phyloP scores from a whole-genome alignment of 2,888 invertebrate species.

The Lordiphosa andalusiaca region DNA sequence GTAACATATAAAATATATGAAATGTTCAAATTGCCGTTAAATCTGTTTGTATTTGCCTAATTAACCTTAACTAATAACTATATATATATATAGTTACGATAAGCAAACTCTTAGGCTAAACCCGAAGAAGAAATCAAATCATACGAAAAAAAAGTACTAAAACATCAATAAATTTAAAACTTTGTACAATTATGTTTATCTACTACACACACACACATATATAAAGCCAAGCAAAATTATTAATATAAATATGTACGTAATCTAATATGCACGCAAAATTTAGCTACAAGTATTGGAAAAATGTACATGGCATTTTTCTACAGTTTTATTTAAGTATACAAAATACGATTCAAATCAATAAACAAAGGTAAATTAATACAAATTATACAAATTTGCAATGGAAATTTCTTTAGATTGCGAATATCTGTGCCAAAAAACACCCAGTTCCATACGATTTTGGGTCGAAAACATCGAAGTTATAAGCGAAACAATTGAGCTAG shows the following conservation, averaged over 20 bases:
- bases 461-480: too few species aligned
- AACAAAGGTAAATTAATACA: conserved; percentile 33
- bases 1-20: conserved; percentile 20
- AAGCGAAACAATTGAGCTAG: too few species aligned
- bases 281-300: conserved; percentile 56
- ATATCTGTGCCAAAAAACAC: too few species aligned
- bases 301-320: conserved; percentile 62
- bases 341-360: conserved; percentile 43
- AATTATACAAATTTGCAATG: background rate
- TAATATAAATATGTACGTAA: conserved; percentile 22
- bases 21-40: conserved; percentile 21
- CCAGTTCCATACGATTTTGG: too few species aligned
- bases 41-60: conserved; percentile 22
- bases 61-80: conserved; percentile 9
- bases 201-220: background rate
- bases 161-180: conserved; percentile 48
- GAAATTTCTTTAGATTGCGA: too few species aligned
- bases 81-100: conserved; percentile 2
- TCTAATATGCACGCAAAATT: conserved; percentile 38
- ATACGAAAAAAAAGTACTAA: conserved; percentile 61
- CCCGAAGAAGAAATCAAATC: conserved; percentile 33
- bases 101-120: conserved; percentile 27
- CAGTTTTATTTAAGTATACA: conserved; percentile 53
- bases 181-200: conserved; percentile 15
- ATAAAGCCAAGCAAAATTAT: conserved; percentile 1